phyloP scores from a whole-genome alignment of 2,797 vertebrate species.

The Poliocrania exsul region DNA sequence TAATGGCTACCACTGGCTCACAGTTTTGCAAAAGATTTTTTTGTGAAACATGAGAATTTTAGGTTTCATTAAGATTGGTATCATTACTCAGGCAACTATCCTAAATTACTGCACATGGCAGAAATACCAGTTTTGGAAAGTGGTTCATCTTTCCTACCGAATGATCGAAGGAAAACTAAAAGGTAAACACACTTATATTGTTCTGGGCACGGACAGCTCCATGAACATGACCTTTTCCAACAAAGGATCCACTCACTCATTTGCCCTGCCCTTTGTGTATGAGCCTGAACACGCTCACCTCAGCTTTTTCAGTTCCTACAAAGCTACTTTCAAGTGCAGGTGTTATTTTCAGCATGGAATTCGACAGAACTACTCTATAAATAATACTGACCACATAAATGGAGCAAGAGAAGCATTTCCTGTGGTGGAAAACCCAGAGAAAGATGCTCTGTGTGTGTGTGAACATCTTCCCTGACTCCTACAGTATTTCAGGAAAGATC shows the following conservation, averaged over 20 bases:
- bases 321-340: neutral
- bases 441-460: neutral
- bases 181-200: fast-evolving
- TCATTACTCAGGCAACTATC: neutral
- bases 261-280: neutral
- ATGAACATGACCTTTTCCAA: neutral
- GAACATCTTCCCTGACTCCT: neutral
- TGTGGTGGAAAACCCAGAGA: neutral
- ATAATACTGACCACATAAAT: neutral
- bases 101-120: neutral
- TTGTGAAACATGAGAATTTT: neutral
- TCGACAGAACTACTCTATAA: neutral
- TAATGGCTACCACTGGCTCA: neutral
- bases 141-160: neutral
- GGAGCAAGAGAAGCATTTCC: neutral
- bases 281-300: neutral
- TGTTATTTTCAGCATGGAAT: neutral
- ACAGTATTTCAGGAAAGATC: neutral
- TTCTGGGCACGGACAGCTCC: neutral
- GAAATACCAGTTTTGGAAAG: neutral
- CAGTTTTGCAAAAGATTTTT: neutral
- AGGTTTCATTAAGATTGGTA: neutral
- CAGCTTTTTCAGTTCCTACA: neutral
- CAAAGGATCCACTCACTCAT: neutral
- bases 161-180: neutral